Percentiles rank a stretch among this genome's conserved stretches.
Conservation (phyloP, 2,797 vertebrate genomes). For the Sebastes matsubarae region DNA sequence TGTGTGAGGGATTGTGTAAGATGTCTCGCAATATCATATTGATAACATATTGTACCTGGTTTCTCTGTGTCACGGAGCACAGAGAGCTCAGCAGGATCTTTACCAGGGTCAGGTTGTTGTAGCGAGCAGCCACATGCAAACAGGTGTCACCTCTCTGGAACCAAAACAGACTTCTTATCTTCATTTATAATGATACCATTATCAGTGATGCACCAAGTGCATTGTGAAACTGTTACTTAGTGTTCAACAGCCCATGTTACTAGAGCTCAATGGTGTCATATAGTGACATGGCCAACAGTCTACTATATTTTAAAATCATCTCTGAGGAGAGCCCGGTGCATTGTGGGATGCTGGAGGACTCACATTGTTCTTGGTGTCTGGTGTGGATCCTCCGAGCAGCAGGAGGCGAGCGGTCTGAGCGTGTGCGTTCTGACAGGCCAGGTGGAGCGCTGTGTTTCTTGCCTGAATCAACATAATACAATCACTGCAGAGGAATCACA, state of each 20-base stretch:
- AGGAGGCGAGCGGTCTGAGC: slow-evolving; percentile 86
- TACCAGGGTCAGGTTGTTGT: slow-evolving; percentile 89
- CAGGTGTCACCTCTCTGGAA: slow-evolving; percentile 90
- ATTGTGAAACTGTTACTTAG: not conserved
- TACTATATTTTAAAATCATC: not conserved
- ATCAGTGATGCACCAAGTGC: not conserved
- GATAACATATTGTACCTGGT: slow-evolving; percentile 81
- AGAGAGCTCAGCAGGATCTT: slow-evolving; percentile 89
- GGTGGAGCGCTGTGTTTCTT: slow-evolving; percentile 91
- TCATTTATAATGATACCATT: not conserved
- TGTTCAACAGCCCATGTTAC: not conserved
- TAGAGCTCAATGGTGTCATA: not conserved
- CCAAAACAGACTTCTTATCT: not conserved
- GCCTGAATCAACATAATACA: slow-evolving; percentile 71
- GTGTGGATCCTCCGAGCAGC: slow-evolving; percentile 86
- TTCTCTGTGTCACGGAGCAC: slow-evolving; percentile 89
- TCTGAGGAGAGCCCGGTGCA: not conserved
- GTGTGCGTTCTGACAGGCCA: slow-evolving; percentile 93
- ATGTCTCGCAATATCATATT: not conserved
- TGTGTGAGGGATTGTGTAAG: not conserved
- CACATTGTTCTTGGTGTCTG: slow-evolving; percentile 91
- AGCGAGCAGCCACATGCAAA: slow-evolving; percentile 91
- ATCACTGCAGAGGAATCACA: not conserved
- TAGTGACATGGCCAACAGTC: not conserved
- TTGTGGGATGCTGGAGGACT: slow-evolving; percentile 57